Base-by-base conservation (phyloP, 2,113 vertebrate genomes). In the Lagopus leucura region DNA sequence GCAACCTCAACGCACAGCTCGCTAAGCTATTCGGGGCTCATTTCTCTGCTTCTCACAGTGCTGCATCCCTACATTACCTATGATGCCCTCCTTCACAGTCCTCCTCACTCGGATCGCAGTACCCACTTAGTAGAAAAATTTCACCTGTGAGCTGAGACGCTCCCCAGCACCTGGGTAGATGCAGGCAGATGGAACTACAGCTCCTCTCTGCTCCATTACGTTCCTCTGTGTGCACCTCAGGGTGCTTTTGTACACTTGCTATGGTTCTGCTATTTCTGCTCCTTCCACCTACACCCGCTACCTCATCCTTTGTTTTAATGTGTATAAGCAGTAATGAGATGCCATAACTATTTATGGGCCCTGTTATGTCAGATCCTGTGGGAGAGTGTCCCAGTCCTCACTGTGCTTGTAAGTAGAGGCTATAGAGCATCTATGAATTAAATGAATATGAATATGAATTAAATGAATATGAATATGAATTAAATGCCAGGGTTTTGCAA, bases 161-260 rank as follows among this genome's bases (percentile, higher is more conserved):
- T 55, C 50, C 58, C 25, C 55, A 15, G 7, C n/a, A 42, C 1
- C 0, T 12, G 1, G 2, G 10, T 13, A 24, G 78, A 66, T 63
- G 7, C n/a, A 48, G 48, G 36, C 40, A 58, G 32, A 15, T 45
- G 8, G 27, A 84, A 32, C 40, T 16, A 11, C 45, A 84, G 20
- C 8, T 50, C 5, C 27, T 54, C 36, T 70, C n/a, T 30, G 6
- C 63, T 34, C 60, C 82, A 63, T 22, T 47, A 13, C 0, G 1
- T 4, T 57, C 18, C 48, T 47, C 47, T 47, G 47, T 34, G 13
- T 18, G 7, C 8, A 24, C 32, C 30, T 64, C 54, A 20, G 63
- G 24, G 7, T 22, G 8, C 11, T 72, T 38, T 36, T 0, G 0
- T 8, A 34, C 1, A 1, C 18, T 48, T 88, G 16, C 36, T n/a